Base-by-base conservation (phyloP, 1,140 invertebrate genomes). In the Diuraphis noxia region DNA sequence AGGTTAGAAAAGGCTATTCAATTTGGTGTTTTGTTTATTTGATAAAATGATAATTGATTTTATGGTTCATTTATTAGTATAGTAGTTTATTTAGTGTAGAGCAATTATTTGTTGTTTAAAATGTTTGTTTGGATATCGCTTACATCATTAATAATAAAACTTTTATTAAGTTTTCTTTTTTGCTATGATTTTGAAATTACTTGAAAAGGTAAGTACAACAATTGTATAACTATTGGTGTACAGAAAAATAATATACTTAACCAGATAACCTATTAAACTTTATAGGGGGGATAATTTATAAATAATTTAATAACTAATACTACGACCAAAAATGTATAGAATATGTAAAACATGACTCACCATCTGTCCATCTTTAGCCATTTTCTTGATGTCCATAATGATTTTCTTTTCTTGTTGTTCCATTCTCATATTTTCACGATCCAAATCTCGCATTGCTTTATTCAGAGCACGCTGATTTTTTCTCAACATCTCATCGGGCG, bases 281-380 rank as follows among this genome's bases (percentile, higher is more conserved):
- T 13, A 72, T n/a, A 72, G 56, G 4, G 56, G 56, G 4, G 56
- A 63, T 63, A 13, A 5, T n/a, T 63, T 63, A 63, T n/a, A 17
- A n/a, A 72, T 72, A n/a, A n/a, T 72, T 72, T 6, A n/a, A 72
- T n/a, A n/a, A n/a, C 13, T 72, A 72, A 72, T 17, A n/a, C 30
- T 72, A n/a, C 2, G 4, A n/a, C 10, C 2, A 85, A 43, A 85
- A 85, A 34, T 46, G 9, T n/a, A n/a, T 17, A 46, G 25, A 90
- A 90, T 81, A 63, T 23, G 38, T 72, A 1, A 34, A 52, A 56
- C 17, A 17, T 43, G 93, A 86, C n/a, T 77, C 94, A 98, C 98
- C 99, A 99, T 99, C 95, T 99, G 99, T 77, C 98, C 98, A 94
- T 99, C 97, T 94, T 99, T 99, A 6, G 99, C 99, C 95, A 99